These are phyloP conservation scores for Acleris literana DNA, from an alignment of 2,888 invertebrate genomes.

Conservation along the genomic window DNA sequence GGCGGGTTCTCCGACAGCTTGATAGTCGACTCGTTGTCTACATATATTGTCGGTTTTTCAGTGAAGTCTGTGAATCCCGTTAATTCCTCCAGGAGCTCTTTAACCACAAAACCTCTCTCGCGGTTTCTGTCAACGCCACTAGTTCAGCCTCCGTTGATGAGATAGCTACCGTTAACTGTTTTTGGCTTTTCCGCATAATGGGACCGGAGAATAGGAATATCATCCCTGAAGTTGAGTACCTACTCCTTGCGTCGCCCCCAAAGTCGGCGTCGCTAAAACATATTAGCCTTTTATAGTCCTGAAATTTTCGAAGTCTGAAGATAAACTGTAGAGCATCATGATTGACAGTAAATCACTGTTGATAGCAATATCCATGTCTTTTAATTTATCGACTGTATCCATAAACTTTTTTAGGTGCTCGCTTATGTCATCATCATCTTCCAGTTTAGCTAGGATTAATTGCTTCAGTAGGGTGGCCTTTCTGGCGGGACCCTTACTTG, in stretches of 20 bases:
- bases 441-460: constrained; percentile 3
- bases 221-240: too few species aligned
- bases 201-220: too few species aligned
- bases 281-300: background rate
- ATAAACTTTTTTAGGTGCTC: background rate
- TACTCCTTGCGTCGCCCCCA: too few species aligned
- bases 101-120: too few species aligned
- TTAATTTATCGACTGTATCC: constrained; percentile 4
- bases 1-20: background rate
- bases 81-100: too few species aligned
- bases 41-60: background rate
- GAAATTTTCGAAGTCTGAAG: constrained; percentile 11
- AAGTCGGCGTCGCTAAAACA: background rate
- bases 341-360: constrained; percentile 7
- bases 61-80: too few species aligned
- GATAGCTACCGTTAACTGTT: too few species aligned
- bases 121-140: too few species aligned
- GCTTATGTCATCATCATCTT: background rate
- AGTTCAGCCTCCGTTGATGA: too few species aligned
- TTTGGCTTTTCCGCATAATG: too few species aligned
- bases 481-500: background rate
- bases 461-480: background rate
- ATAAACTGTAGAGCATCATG: constrained; percentile 9
- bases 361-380: constrained; percentile 7
- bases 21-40: background rate